Conservation (phyloP, 2,888 invertebrate genomes). For the Drosophila putrida region DNA sequence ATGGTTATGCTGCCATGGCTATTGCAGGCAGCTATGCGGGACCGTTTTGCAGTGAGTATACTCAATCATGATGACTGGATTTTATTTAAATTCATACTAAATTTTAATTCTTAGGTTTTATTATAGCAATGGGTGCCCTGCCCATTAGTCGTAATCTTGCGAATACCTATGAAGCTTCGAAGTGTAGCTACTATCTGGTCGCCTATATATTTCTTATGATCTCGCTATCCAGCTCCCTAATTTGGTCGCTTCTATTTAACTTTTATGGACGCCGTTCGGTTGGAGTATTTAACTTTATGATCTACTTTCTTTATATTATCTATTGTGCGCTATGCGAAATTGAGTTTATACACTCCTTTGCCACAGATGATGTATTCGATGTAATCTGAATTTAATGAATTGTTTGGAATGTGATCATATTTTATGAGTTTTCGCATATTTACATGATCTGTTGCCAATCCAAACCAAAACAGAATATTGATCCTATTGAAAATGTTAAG, state of each 20-base stretch:
- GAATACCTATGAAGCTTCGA: background rate
- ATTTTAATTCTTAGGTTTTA: slow-evolving; percentile 9
- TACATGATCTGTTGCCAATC: too few species aligned
- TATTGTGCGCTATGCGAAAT: slow-evolving; percentile 18
- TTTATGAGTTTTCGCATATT: too few species aligned
- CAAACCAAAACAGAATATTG: too few species aligned
- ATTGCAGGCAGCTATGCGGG: slow-evolving; percentile 34
- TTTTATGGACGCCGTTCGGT: slow-evolving; percentile 24
- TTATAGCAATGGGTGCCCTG: slow-evolving; percentile 8
- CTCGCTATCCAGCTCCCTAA: slow-evolving; percentile 4
- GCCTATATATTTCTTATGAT: slow-evolving; percentile 20
- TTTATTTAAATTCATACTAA: too few species aligned
- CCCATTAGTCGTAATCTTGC: background rate
- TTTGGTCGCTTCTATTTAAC: slow-evolving; percentile 13
- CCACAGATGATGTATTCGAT: background rate
- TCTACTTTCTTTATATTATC: slow-evolving; percentile 12
- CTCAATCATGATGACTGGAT: background rate
- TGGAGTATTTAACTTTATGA: slow-evolving; percentile 18
- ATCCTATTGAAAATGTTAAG: too few species aligned
- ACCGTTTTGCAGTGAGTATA: slow-evolving; percentile 25
- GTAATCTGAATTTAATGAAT: background rate
- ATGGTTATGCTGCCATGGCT: slow-evolving; percentile 34
- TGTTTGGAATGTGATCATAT: too few species aligned
- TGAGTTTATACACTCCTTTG: slow-evolving; percentile 21
- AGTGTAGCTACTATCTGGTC: background rate